Percentiles rank a stretch among this genome's conserved stretches.
Evolutionary conservation across 35 echinoderm and acorn worm genomes (phyloP).

Genomic region (Ophiothrix spiculata): DNA sequence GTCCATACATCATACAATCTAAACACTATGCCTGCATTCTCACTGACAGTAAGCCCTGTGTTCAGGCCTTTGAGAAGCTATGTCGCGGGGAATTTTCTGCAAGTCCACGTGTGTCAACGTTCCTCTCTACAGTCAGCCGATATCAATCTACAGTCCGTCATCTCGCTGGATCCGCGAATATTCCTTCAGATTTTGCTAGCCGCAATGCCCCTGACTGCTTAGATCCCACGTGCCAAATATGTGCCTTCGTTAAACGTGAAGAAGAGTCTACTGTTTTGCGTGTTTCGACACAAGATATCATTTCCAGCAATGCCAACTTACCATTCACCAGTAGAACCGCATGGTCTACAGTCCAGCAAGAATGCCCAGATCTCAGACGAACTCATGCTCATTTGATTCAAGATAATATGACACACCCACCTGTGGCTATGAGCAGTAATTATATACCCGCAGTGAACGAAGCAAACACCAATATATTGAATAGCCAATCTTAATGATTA

Average conservation of each 20-base stretch:
- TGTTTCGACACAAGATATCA: slow-evolving; percentile 19
- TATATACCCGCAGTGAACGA: too few species aligned
- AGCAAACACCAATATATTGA: too few species aligned
- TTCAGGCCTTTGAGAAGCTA: slow-evolving; percentile 57
- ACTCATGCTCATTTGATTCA: slow-evolving; percentile 31
- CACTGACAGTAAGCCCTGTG: slow-evolving; percentile 58
- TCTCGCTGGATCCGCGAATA: slow-evolving; percentile 37
- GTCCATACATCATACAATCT: slow-evolving; percentile 61
- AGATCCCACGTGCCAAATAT: slow-evolving; percentile 36
- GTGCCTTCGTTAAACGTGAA: slow-evolving; percentile 1
- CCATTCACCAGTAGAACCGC: slow-evolving; percentile 43
- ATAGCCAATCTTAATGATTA: too few species aligned
- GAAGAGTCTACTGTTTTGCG: slow-evolving; percentile 20
- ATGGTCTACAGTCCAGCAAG: slow-evolving; percentile 15
- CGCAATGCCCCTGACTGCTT: slow-evolving; percentile 40
- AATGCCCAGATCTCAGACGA: slow-evolving; percentile 43
- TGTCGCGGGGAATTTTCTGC: slow-evolving; percentile 61
- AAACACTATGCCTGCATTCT: slow-evolving; percentile 29
- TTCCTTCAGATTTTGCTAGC: slow-evolving; percentile 56
- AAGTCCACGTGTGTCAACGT: slow-evolving; percentile 49
- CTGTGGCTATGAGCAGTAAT: too few species aligned
- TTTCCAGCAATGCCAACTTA: background rate
- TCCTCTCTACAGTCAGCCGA: slow-evolving; percentile 50
- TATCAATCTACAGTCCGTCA: slow-evolving; percentile 33
- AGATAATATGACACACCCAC: too few species aligned